These are phyloP conservation scores for Scyliorhinus canicula DNA, from an alignment of 2,797 vertebrate genomes.

Conservation along the genomic window DNA sequence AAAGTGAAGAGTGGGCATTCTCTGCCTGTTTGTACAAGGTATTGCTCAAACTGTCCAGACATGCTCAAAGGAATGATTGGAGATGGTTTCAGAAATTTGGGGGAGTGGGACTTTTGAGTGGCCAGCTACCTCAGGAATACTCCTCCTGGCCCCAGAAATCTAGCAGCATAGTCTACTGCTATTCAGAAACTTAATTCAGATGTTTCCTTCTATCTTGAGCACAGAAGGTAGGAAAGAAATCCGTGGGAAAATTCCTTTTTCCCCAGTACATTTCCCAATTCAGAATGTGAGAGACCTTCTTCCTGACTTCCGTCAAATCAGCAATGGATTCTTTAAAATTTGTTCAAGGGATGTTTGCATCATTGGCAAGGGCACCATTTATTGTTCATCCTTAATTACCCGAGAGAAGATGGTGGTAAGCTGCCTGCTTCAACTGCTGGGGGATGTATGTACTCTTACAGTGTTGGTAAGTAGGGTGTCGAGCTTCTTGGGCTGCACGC, in stretches of 20 bases:
- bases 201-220: neutral
- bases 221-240: neutral
- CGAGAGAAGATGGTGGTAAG: too few relatives aligned
- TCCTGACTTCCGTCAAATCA: too few relatives aligned
- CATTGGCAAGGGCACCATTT: too few relatives aligned
- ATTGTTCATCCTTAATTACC: too few relatives aligned
- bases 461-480: too few relatives aligned
- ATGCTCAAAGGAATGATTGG: neutral
- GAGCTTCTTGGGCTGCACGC: too few relatives aligned
- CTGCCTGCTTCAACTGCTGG: too few relatives aligned
- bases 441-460: too few relatives aligned
- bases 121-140: neutral
- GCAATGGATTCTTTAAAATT: too few relatives aligned
- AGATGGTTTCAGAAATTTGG: neutral
- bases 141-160: neutral
- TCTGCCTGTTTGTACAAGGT: neutral
- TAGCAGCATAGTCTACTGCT: neutral
- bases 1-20: neutral
- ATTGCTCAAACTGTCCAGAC: neutral
- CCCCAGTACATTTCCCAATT: neutral
- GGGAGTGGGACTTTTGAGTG: neutral
- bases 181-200: neutral
- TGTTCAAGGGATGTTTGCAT: too few relatives aligned
- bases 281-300: too few relatives aligned
- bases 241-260: neutral